A percentile compares a stretch with the other conserved stretches of the same genome.
phyloP scores from a whole-genome alignment of 2,888 invertebrate species.

The Ichneumon xanthorius region DNA sequence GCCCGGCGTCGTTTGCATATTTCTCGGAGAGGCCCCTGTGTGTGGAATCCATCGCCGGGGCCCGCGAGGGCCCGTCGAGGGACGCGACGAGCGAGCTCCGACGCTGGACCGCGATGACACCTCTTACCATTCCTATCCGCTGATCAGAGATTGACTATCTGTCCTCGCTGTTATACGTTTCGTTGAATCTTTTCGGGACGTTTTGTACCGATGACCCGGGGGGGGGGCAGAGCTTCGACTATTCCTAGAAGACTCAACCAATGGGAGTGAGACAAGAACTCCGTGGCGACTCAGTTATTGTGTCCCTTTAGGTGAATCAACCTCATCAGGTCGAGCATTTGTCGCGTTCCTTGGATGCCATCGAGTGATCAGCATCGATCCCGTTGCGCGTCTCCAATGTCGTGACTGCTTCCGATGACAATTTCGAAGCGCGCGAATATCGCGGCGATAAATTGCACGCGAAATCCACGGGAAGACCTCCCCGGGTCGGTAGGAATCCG shows the following conservation, averaged over 20 bases:
- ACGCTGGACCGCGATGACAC: slow-evolving; percentile 9
- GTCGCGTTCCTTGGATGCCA: neutral
- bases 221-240: no score
- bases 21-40: slow-evolving; percentile 71
- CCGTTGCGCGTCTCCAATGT: neutral
- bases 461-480: slow-evolving; percentile 50
- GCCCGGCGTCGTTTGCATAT: slow-evolving; percentile 78
- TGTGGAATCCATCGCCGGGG: slow-evolving; percentile 31
- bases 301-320: neutral
- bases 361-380: slow-evolving; percentile 26
- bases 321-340: neutral
- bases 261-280: neutral
- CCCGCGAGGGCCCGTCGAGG: neutral
- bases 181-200: neutral
- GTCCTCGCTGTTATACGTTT: neutral
- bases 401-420: neutral
- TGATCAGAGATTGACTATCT: slow-evolving; percentile 26
- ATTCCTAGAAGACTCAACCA: neutral
- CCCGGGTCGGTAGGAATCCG: slow-evolving; percentile 79
- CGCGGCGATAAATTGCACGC: slow-evolving; percentile 54
- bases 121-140: slow-evolving; percentile 17
- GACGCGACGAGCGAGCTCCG: neutral
- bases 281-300: neutral
- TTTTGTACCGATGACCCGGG: neutral
- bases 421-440: slow-evolving; percentile 42